A percentile compares a stretch with the other conserved stretches of the same genome.
phyloP scores from a whole-genome alignment of 2,797 vertebrate species.

The Enteromius viviparus region DNA sequence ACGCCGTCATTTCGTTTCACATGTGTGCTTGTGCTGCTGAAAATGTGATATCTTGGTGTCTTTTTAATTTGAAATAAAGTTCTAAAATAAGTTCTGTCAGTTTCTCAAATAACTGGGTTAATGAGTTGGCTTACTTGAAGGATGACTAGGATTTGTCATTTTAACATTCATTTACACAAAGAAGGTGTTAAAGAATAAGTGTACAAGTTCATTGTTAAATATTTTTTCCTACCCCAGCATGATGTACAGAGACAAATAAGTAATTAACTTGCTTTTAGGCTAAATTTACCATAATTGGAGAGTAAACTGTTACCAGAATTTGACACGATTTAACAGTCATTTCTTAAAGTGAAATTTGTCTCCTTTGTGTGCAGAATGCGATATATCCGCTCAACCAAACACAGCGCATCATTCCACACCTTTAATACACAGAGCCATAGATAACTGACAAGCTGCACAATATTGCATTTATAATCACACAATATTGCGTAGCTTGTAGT shows the following conservation, averaged over 20 bases:
- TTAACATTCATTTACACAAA: neutral
- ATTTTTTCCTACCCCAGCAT: neutral
- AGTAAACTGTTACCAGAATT: neutral
- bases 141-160: neutral
- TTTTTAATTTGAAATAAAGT: slow-evolving; percentile 25
- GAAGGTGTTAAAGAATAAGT: neutral
- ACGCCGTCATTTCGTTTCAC: neutral
- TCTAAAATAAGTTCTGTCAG: neutral
- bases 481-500: no score
- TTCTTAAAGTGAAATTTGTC: neutral
- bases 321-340: neutral
- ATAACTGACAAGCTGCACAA: no score
- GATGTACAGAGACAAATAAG: neutral
- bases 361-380: no score
- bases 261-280: neutral
- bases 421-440: no score
- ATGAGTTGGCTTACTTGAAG: neutral
- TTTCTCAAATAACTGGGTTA: neutral
- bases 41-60: slow-evolving; percentile 14
- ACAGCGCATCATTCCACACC: no score
- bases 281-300: neutral
- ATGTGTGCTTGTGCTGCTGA: neutral
- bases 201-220: neutral
- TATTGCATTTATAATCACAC: no score
- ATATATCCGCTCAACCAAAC: no score